phyloP scores from a whole-genome alignment of 92 coral and sea anemone species.

The Zoanthus gigantus region DNA sequence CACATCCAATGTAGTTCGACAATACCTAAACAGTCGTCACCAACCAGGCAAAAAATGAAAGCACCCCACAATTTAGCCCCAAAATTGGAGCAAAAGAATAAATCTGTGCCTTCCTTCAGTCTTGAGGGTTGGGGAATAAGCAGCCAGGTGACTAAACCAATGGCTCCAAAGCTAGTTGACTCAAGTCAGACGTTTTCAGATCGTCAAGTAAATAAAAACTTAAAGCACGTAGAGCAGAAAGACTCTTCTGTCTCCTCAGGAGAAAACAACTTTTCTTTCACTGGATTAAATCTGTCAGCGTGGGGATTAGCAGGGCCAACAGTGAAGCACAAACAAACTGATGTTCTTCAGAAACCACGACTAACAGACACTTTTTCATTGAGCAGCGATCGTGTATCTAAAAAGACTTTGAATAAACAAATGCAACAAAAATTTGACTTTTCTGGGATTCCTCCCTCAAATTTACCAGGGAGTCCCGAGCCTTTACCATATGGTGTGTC shows the following conservation, averaged over 20 bases:
- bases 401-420: neutral
- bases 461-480: slow-evolving; percentile 1
- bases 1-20: neutral
- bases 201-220: neutral
- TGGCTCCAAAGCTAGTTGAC: neutral
- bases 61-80: neutral
- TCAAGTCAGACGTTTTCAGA: neutral
- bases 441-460: neutral
- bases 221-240: neutral
- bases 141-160: slow-evolving; percentile 7
- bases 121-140: slow-evolving; percentile 29
- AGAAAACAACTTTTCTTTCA: neutral
- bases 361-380: neutral
- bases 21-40: neutral
- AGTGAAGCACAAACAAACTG: neutral
- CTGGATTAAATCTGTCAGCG: slow-evolving; percentile 19
- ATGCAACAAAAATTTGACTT: neutral
- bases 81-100: neutral
- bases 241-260: neutral
- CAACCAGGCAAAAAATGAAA: neutral
- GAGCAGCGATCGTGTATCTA: neutral
- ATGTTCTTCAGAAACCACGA: neutral
- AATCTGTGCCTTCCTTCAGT: slow-evolving; percentile 20
- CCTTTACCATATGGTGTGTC: slow-evolving; percentile 37
- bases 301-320: slow-evolving; percentile 15